These are phyloP conservation scores for Neodiprion lecontei DNA, from an alignment of 1,140 invertebrate species.

Conservation along the genomic window DNA sequence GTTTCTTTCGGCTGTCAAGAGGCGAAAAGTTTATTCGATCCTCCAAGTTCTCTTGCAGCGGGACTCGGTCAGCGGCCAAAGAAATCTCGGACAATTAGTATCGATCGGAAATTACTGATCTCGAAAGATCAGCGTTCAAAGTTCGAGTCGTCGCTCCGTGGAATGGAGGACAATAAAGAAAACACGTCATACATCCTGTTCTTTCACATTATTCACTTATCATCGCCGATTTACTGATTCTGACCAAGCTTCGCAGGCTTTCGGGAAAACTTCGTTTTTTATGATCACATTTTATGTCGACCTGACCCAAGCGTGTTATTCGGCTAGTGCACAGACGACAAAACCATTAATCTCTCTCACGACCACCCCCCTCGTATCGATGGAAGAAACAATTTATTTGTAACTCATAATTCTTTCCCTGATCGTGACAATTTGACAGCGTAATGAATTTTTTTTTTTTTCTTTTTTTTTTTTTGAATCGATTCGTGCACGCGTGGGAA, in stretches of 20 bases:
- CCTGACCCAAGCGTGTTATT: neutral
- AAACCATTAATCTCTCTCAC: neutral
- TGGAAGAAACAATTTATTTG: conserved; percentile 1
- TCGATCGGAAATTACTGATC: neutral
- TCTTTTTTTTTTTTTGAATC: too few relatives aligned
- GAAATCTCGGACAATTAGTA: neutral
- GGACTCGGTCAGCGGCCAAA: neutral
- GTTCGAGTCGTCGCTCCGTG: too few relatives aligned
- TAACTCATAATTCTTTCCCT: neutral
- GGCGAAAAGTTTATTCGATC: neutral
- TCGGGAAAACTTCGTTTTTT: neutral
- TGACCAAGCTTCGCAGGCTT: too few relatives aligned
- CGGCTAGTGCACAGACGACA: neutral
- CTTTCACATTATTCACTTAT: too few relatives aligned
- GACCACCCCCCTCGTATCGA: neutral
- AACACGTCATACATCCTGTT: too few relatives aligned
- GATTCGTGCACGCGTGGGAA: too few relatives aligned
- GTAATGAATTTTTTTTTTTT: too few relatives aligned
- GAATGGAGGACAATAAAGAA: too few relatives aligned
- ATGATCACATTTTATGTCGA: neutral
- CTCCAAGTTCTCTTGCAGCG: too few relatives aligned
- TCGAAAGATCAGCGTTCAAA: neutral
- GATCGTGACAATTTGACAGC: neutral
- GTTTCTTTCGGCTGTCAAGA: conserved; percentile 5
- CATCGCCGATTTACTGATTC: too few relatives aligned